Base-by-base conservation (phyloP, 1,140 invertebrate species). In the Ladona fulva region DNA sequence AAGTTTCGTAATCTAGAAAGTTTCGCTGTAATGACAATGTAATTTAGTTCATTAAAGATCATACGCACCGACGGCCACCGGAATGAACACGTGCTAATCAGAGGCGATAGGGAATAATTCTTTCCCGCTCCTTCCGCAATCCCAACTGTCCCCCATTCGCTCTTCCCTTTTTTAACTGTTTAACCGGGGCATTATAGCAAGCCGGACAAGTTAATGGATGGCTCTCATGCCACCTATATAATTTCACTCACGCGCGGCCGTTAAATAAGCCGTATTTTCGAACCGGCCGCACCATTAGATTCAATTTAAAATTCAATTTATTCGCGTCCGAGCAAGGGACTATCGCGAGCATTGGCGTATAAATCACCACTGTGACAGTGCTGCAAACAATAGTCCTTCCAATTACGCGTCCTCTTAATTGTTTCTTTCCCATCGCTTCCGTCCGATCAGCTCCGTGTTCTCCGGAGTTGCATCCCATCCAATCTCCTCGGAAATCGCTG, bases 291-390 rank as follows among this genome's bases (percentile, higher is more conserved):
- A 66, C 52, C n/a, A 66, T 66, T 66, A 66, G n/a, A 66, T 66
- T 66, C 52, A 66, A 66, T 66, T 66, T 66, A 66, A 66, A 66
- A 66, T 66, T 66, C 52, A 66, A 66, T 66, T 66, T 66, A 66
- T 66, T 19, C 52, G 29, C n/a, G 52, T 66, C 52, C 14, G 3
- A 3, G 52, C 1, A 19, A 22, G 52, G 16, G 52, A 66, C 29
- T 66, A 66, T 22, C 52, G n/a, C 52, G 52, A 66, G 52, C n/a
- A 52, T 10, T 52, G 44, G 19, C 10, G 3, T 66, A 66, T 66
- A 66, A 66, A 66, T 66, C 52, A 66, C 52, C 52, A 22, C 44
- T 11, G 44, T 66, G 52, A 66, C 52, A 66, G 52, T 66, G 52
- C 52, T 66, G 52, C 52, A 66, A 66, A 66, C 52, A 66, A 66